A percentile compares a stretch with the other conserved stretches of the same genome.
These are phyloP conservation scores for Rosalia funebris DNA, from an alignment of 2,888 invertebrate genomes.

Conservation along the genomic window DNA sequence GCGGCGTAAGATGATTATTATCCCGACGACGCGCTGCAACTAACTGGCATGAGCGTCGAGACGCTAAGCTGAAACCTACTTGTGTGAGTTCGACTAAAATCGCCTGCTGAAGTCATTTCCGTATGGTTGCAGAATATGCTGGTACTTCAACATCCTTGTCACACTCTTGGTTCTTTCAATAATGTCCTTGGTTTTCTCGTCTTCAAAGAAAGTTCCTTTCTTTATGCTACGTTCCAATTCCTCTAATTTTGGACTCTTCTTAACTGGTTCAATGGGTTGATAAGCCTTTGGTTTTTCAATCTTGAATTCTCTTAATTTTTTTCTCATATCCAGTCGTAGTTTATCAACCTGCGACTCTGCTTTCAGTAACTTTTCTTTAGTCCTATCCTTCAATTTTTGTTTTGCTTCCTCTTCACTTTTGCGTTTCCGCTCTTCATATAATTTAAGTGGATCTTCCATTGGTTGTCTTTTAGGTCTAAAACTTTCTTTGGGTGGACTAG, in stretches of 20 bases:
- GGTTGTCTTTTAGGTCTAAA: conserved; percentile 50
- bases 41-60: conserved; percentile 40
- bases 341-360: conserved; percentile 58
- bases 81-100: conserved; percentile 42
- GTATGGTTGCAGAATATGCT: conserved; percentile 50
- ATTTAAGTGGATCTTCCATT: conserved; percentile 55
- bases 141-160: conserved; percentile 56
- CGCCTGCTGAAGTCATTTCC: conserved; percentile 51
- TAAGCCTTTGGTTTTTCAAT: conserved; percentile 58
- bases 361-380: conserved; percentile 56
- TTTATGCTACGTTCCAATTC: conserved; percentile 59
- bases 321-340: conserved; percentile 57
- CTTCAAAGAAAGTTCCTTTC: conserved; percentile 61
- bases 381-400: conserved; percentile 57
- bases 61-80: conserved; percentile 32
- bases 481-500: conserved; percentile 47
- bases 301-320: conserved; percentile 57
- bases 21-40: conserved; percentile 46
- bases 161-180: conserved; percentile 58
- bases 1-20: conserved; percentile 40
- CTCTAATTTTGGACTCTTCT: conserved; percentile 59
- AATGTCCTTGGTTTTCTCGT: conserved; percentile 60
- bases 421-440: conserved; percentile 52
- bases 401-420: conserved; percentile 58
- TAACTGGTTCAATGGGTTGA: conserved; percentile 58